These are phyloP conservation scores for Brachyopa scutellaris DNA, from an alignment of 2,888 invertebrate genomes.

Conservation along the genomic window DNA sequence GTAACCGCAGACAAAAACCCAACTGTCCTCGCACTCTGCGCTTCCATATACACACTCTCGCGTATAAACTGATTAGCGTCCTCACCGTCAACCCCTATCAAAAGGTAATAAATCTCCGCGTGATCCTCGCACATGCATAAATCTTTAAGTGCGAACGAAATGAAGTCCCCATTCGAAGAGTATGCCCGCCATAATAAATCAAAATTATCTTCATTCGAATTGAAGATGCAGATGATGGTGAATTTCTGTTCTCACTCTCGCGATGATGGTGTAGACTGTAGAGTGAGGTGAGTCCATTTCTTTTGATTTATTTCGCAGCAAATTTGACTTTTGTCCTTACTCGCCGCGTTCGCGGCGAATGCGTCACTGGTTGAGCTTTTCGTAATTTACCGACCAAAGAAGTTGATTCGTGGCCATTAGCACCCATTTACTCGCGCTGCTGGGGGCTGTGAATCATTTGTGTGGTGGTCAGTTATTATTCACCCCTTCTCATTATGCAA, in stretches of 20 bases:
- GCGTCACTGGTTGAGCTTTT: slow-evolving; percentile 61
- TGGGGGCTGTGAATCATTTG: slow-evolving; percentile 32
- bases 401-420: slow-evolving; percentile 33
- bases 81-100: slow-evolving; percentile 64
- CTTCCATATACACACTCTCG: no score
- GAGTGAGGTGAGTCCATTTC: not conserved
- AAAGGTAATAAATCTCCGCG: slow-evolving; percentile 63
- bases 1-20: slow-evolving; percentile 1
- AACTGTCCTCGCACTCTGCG: slow-evolving; percentile 40
- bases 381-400: slow-evolving; percentile 32
- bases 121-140: slow-evolving; percentile 67
- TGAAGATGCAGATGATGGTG: slow-evolving; percentile 46
- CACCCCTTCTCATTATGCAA: slow-evolving; percentile 39
- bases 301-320: slow-evolving; percentile 52
- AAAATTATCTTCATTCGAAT: slow-evolving; percentile 70
- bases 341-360: not conserved
- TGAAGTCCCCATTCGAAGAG: slow-evolving; percentile 54
- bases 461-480: not conserved
- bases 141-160: slow-evolving; percentile 54
- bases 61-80: slow-evolving; percentile 62
- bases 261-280: no score
- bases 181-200: slow-evolving; percentile 64
- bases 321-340: slow-evolving; percentile 35
- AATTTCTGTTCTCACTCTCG: not conserved
- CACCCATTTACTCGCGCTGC: slow-evolving; percentile 19